phyloP scores from a whole-genome alignment of 64 coral and sea anemone species.

The Exaiptasia diaphana region DNA sequence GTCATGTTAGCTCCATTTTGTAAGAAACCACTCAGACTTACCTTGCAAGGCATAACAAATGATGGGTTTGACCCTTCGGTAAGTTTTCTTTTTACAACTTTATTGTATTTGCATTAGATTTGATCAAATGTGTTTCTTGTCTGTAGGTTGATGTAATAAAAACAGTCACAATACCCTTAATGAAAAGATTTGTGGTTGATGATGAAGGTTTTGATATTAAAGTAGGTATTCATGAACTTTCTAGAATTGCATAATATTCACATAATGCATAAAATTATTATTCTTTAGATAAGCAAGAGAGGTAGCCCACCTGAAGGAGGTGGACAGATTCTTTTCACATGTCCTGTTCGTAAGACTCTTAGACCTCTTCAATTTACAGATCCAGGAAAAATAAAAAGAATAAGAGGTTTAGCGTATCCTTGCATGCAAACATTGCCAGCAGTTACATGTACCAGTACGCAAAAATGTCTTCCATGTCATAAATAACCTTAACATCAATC shows the following conservation, averaged over 20 bases:
- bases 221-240: conserved; percentile 8
- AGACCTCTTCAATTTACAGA: conserved; percentile 90
- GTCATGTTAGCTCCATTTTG: conserved; percentile 86
- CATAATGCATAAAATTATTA: not conserved
- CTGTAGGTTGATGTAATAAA: conserved; percentile 83
- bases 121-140: not conserved
- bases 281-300: conserved; percentile 82
- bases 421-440: not conserved
- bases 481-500: not conserved
- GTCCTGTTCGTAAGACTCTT: conserved; percentile 79
- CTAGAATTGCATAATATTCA: not conserved
- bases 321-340: conserved; percentile 89
- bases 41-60: conserved; percentile 84
- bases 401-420: conserved; percentile 95
- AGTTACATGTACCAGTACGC: not conserved
- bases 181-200: conserved; percentile 88
- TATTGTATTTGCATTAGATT: not conserved
- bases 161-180: conserved; percentile 78
- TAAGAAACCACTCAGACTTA: conserved; percentile 88
- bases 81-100: conserved; percentile 12
- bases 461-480: not conserved
- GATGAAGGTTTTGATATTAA: conserved; percentile 86
- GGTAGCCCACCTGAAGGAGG: conserved; percentile 87
- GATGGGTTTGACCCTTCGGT: conserved; percentile 88
- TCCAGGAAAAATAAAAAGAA: conserved; percentile 86